Base-by-base conservation (phyloP, 2,888 invertebrate species). In the Himalopsyche tibetana region DNA sequence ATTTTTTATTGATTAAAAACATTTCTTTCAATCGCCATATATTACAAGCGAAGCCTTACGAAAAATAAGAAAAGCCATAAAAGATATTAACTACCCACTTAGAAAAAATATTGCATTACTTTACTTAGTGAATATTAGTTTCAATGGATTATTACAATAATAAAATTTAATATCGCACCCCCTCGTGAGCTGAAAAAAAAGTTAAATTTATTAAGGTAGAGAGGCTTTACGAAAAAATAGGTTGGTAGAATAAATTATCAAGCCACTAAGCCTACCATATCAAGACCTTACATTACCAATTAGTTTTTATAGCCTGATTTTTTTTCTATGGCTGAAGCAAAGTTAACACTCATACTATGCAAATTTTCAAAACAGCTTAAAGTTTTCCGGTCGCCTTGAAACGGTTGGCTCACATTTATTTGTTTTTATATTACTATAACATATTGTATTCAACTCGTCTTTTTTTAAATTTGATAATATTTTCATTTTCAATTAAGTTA, bases 241-340 rank as follows among this genome's bases (percentile, higher is more conserved):
- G 74, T 74, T 38, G 15, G 38, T 74, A 74, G 74, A 36, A 74
- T 74, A 74, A 74, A 74, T 74, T 74, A 74, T 74, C 74, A 74
- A 74, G 5, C 74, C 74, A 51, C 74, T 74, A 74, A 74, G 74
- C 74, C 38, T 36, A 74, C 74, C 74, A 74, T 74, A 74, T 28
- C 36, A 74, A 74, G 74, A 74, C 74, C 36, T 74, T 74, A 74
- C 38, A 74, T 74, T 74, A 74, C 38, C 74, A 74, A 74, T 74
- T 74, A 74, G 74, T 74, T 74, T 74, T 74, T 36, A 74, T 74
- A 15, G 36, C 74, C 74, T 36, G 74, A 74, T 36, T 74, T 74
- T 74, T 28, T 74, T 74, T 38, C n/a, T 74, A 38, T 74, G 69
- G 36, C 69, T 69, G 19, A 69, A 69, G 28, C 17, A 36, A 69